Percentiles rank a stretch among this genome's conserved stretches.
Evolutionary conservation across 2,888 invertebrate genomes (phyloP).

Genomic region (Chrysodeixis includens): DNA sequence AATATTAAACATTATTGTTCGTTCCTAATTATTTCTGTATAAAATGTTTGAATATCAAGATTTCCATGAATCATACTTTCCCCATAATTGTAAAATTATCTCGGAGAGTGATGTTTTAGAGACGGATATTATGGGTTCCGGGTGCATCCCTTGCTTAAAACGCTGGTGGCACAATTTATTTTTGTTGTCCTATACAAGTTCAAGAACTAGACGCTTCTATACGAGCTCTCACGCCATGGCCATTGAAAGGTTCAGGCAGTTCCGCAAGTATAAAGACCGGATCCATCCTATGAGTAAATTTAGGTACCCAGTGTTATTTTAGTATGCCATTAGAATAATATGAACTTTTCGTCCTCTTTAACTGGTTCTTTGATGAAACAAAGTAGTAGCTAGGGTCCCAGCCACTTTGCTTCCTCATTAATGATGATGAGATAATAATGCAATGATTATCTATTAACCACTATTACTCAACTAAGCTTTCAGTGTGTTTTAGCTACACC

Average conservation of each 20-base stretch:
- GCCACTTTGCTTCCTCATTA: too few relatives aligned
- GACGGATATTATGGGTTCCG: slow-evolving; percentile 20
- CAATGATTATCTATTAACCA: too few relatives aligned
- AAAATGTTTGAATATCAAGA: slow-evolving; percentile 3
- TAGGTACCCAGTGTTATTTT: too few relatives aligned
- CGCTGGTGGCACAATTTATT: slow-evolving; percentile 33
- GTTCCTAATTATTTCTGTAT: not conserved
- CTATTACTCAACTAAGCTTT: too few relatives aligned
- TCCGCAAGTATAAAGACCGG: slow-evolving; percentile 14
- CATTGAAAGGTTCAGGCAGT: slow-evolving; percentile 28
- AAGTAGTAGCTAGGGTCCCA: too few relatives aligned
- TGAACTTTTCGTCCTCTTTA: too few relatives aligned
- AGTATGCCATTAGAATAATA: too few relatives aligned
- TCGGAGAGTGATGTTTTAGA: slow-evolving; percentile 26
- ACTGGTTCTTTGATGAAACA: too few relatives aligned
- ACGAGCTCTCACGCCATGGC: slow-evolving; percentile 31
- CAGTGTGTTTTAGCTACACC: not conserved
- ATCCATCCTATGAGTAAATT: slow-evolving; percentile 41
- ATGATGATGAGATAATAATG: too few relatives aligned
- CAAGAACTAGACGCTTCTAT: slow-evolving; percentile 11
- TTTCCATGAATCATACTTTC: slow-evolving; percentile 26
- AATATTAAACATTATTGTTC: not conserved
- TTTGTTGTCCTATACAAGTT: slow-evolving; percentile 14
- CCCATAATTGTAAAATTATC: slow-evolving; percentile 24
- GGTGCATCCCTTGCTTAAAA: not conserved